A percentile compares a stretch with the other conserved stretches of the same genome.
phyloP scores from a whole-genome alignment of 92 coral and sea anemone species.

The Chrysogorgia sp. region DNA sequence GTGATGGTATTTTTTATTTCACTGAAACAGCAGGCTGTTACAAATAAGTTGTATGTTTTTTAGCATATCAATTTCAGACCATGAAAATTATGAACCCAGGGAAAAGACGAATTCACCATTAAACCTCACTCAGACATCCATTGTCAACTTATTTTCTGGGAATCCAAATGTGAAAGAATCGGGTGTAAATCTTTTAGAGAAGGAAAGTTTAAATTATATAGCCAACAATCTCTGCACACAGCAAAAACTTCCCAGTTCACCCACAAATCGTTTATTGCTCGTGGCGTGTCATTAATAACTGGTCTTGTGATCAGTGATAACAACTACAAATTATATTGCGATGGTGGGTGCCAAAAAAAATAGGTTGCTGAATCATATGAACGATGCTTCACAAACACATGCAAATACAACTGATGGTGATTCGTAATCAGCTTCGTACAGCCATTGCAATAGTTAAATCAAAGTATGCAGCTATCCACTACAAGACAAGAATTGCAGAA shows the following conservation, averaged over 20 bases:
- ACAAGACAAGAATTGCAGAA: constrained; percentile 20
- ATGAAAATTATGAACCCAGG: constrained; percentile 11
- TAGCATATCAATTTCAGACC: constrained; percentile 12
- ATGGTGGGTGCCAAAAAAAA: too few relatives aligned
- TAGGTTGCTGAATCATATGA: too few relatives aligned
- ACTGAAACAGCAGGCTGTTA: too few relatives aligned
- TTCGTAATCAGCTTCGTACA: constrained; percentile 22
- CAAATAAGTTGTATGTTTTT: not conserved
- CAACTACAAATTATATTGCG: too few relatives aligned
- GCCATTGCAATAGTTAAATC: constrained; percentile 10
- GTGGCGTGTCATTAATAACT: not conserved
- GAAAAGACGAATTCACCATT: constrained; percentile 15
- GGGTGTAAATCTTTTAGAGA: constrained; percentile 17
- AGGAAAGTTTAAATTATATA: constrained; percentile 18
- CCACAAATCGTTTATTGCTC: not conserved
- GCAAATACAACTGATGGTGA: not conserved
- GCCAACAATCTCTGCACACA: constrained; percentile 8
- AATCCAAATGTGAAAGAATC: constrained; percentile 7
- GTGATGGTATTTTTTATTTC: too few relatives aligned
- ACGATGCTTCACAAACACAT: too few relatives aligned
- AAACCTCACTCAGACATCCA: constrained; percentile 13
- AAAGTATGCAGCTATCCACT: constrained; percentile 25
- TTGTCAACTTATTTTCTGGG: constrained; percentile 1
- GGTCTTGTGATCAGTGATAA: too few relatives aligned
- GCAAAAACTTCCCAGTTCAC: not conserved